Conservation (phyloP, 2,888 invertebrate genomes). For the Eupeodes latifasciatus region DNA sequence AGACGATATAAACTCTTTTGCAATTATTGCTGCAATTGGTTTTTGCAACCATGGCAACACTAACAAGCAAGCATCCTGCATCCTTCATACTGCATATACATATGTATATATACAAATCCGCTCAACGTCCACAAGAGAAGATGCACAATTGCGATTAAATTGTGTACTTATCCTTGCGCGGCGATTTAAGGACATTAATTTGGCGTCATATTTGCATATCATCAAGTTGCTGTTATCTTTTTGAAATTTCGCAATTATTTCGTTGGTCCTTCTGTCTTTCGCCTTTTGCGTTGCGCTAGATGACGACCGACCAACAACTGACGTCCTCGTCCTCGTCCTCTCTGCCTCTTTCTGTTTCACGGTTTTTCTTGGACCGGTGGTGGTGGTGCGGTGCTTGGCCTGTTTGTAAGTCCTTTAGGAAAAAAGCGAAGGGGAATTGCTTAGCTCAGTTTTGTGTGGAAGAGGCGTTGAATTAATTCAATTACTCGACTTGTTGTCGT, state of each 20-base stretch:
- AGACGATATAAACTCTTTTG: constrained; percentile 15
- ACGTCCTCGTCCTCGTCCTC: not conserved
- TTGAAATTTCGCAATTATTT: constrained; percentile 69
- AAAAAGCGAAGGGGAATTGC: constrained; percentile 19
- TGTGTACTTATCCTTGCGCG: constrained; percentile 73
- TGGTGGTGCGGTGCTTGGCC: too few species aligned
- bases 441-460: constrained; percentile 25
- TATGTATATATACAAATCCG: not conserved
- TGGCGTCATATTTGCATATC: constrained; percentile 76
- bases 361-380: not conserved
- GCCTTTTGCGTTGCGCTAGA: not conserved
- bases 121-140: not conserved
- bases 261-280: constrained; percentile 44
- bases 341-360: not conserved
- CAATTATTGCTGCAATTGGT: constrained; percentile 21
- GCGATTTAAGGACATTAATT: constrained; percentile 74
- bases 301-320: too few species aligned
- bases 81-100: not conserved
- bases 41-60: constrained; percentile 9
- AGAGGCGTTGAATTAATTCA: constrained; percentile 66
- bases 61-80: constrained; percentile 6
- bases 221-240: constrained; percentile 73
- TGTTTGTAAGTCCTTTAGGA: not conserved
- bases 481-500: constrained; percentile 41
- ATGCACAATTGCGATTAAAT: constrained; percentile 73